Base-by-base conservation (phyloP, 2,797 vertebrate genomes). In the Rousettus madagascariensis region DNA sequence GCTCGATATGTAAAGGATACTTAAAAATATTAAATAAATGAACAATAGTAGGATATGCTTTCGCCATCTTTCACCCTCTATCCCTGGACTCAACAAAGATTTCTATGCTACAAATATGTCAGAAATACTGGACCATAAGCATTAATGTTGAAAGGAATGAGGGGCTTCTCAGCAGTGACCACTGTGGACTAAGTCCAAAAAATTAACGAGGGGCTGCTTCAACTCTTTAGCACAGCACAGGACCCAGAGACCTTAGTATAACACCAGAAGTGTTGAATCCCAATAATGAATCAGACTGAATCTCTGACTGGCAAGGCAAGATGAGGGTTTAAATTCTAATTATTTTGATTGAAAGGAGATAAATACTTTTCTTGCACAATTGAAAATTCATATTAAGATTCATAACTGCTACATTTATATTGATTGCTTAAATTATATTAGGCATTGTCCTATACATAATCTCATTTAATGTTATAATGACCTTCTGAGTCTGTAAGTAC, bases 291-390 rank as follows among this genome's bases (percentile, higher is more conserved):
- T 46, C 28, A 53, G 63, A 75, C 6, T 30, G 15, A n/a, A 95
- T 57, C 86, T 88, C 68, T 72, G 26, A 13, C 36, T 85, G 38
- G 43, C 19, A 95, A 95, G 43, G 2, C 13, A 82, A n/a, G 15
- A 69, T 43, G 15, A 82, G 11, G 8, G 8, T 41, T 91, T 94
- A 80, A 69, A 91, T 94, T 83, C 19, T 80, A 85, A 43, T 74
- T 79, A 33, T 72, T 68, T 92, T 75, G 36, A 92, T 49, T 28
- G 38, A 71, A 83, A 80, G 16, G 24, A 91, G 71, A 63, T 28
- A 28, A 72, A 61, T 41, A 66, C 20, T 55, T 90, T 86, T 74
- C 43, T 91, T 30, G 26, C 3, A 24, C 41, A 93, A 49, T 36
- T 78, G 26, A 89, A 46, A 8, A 88, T 51, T 90, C 41, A 57